phyloP scores from a whole-genome alignment of 2,888 invertebrate species.

The Clistopyga incitator region DNA sequence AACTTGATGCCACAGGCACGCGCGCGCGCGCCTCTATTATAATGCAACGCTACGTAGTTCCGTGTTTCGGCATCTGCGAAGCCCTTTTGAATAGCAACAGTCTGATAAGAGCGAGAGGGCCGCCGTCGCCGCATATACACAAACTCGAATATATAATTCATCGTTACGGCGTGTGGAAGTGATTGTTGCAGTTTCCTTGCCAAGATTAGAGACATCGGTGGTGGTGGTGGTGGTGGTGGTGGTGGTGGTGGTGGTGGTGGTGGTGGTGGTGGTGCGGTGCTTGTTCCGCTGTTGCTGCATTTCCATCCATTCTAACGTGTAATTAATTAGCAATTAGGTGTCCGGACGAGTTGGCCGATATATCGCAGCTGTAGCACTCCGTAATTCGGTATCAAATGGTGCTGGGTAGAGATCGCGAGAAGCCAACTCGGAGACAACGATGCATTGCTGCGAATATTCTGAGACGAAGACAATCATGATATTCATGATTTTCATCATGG shows the following conservation, averaged over 20 bases:
- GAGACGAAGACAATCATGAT: too few relatives aligned
- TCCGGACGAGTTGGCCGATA: not conserved
- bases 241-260: too few relatives aligned
- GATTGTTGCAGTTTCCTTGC: slow-evolving; percentile 1
- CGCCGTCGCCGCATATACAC: too few relatives aligned
- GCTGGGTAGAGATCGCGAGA: not conserved
- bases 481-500: too few relatives aligned
- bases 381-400: not conserved
- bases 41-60: not conserved
- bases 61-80: slow-evolving; percentile 28
- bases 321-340: slow-evolving; percentile 39
- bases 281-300: not conserved
- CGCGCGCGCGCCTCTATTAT: not conserved
- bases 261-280: not conserved
- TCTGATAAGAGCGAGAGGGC: not conserved
- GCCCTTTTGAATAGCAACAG: slow-evolving; percentile 1
- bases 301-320: slow-evolving; percentile 3
- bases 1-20: slow-evolving; percentile 32
- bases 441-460: too few relatives aligned
- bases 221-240: too few relatives aligned
- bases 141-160: slow-evolving; percentile 2
- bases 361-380: not conserved
- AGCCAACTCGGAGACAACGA: not conserved
- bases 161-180: slow-evolving; percentile 1
- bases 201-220: slow-evolving; percentile 1